These are phyloP conservation scores for Alca torda DNA, from an alignment of 2,797 vertebrate genomes.

Conservation along the genomic window DNA sequence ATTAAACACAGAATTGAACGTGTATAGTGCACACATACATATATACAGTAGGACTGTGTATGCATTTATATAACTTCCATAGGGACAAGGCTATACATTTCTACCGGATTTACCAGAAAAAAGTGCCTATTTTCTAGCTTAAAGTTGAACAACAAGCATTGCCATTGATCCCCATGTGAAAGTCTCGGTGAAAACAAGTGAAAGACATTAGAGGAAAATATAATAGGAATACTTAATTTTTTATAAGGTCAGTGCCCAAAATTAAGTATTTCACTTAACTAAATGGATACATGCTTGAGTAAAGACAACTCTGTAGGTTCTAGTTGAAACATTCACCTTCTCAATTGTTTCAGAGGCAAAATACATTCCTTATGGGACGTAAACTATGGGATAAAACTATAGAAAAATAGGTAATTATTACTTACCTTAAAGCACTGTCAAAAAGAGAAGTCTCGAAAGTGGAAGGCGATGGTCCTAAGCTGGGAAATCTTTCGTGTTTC, in stretches of 20 bases:
- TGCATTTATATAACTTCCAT: not conserved
- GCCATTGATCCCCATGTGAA: not conserved
- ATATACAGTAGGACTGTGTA: not conserved
- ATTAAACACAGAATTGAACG: not conserved
- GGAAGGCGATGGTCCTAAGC: not conserved
- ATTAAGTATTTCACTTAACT: not conserved
- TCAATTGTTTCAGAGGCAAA: not conserved
- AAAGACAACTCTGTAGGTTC: not conserved
- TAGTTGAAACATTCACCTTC: not conserved
- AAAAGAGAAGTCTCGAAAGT: not conserved
- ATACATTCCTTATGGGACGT: not conserved
- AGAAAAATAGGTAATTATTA: not conserved
- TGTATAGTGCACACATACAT: not conserved
- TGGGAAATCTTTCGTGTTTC: not conserved
- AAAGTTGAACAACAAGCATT: not conserved
- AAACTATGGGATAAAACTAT: not conserved
- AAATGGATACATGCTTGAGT: not conserved
- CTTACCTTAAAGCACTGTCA: constrained; percentile 2
- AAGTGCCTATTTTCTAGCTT: not conserved
- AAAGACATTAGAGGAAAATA: not conserved
- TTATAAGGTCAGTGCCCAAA: not conserved
- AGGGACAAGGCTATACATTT: not conserved
- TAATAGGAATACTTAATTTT: not conserved
- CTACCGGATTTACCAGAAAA: not conserved
- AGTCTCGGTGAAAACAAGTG: not conserved